A percentile compares a stretch with the other conserved stretches of the same genome.
Evolutionary conservation across 1,140 invertebrate species (phyloP).

Genomic region (Eriosoma lanigerum): DNA sequence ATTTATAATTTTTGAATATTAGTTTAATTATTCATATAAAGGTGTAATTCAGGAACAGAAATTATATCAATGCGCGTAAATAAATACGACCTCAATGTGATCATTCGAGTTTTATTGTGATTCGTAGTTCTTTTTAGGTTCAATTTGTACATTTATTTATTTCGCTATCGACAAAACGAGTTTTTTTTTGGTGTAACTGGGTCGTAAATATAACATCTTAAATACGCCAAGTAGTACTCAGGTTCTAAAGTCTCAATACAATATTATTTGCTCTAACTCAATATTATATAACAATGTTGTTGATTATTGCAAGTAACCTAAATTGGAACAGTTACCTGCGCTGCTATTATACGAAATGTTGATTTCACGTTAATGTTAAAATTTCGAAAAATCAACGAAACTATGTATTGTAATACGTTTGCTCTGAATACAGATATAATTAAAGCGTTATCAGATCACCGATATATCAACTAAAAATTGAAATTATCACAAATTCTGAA

Average conservation of each 20-base stretch:
- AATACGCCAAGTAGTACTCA: background rate
- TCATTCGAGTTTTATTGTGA: background rate
- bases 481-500: no score
- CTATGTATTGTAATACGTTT: background rate
- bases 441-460: no score
- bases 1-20: no score
- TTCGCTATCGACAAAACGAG: slow-evolving; percentile 3
- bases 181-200: slow-evolving; percentile 15
- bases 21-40: no score
- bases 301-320: slow-evolving; percentile 29
- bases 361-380: background rate
- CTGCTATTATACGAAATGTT: background rate
- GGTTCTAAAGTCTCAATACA: background rate
- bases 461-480: no score
- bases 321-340: background rate
- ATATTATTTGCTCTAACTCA: slow-evolving; percentile 1
- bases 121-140: background rate
- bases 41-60: background rate
- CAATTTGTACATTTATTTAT: background rate
- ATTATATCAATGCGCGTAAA: background rate
- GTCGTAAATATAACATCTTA: slow-evolving; percentile 35
- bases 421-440: background rate
- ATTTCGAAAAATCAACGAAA: background rate
- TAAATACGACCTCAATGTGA: background rate
- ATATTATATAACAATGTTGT: slow-evolving; percentile 35